Conservation (phyloP, 1,140 invertebrate genomes). For the Sweltsa coloradensis region DNA sequence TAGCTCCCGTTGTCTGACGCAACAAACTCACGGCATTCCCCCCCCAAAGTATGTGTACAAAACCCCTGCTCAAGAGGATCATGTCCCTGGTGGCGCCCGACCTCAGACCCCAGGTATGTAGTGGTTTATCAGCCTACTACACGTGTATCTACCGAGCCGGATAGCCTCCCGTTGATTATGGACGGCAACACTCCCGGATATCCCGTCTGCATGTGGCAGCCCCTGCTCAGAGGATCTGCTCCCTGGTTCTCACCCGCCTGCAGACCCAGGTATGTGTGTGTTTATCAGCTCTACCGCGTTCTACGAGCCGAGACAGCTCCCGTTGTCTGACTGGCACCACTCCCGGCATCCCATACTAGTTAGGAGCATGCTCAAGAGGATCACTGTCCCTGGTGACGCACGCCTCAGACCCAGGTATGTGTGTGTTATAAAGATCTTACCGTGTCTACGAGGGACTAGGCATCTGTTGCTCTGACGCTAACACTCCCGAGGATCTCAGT, state of each 20-base stretch:
- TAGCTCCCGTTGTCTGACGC: conserved; percentile 75
- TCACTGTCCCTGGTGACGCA: conserved; percentile 32
- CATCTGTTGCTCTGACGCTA: too few species aligned
- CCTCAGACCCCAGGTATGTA: conserved; percentile 43
- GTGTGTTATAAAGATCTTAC: too few species aligned
- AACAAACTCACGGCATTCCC: conserved; percentile 55
- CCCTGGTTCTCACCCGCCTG: conserved; percentile 49
- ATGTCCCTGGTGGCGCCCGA: conserved; percentile 52
- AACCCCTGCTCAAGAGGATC: conserved; percentile 64
- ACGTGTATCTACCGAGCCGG: conserved; percentile 74
- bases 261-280: conserved; percentile 47
- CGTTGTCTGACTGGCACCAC: conserved; percentile 72
- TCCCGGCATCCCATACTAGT: conserved; percentile 66
- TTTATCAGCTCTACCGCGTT: conserved; percentile 68
- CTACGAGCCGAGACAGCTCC: conserved; percentile 57
- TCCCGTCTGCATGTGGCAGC: conserved; percentile 61
- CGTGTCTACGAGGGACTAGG: too few species aligned
- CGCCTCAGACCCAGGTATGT: too few species aligned
- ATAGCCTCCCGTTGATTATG: conserved; percentile 25
- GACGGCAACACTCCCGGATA: conserved; percentile 60
- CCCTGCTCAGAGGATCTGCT: conserved; percentile 61
- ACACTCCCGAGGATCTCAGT: conserved; percentile 54
- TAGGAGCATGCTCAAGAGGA: conserved; percentile 62
- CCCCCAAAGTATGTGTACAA: conserved; percentile 62
- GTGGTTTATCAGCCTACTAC: conserved; percentile 47